A percentile compares a stretch with the other conserved stretches of the same genome.
Evolutionary conservation across 2,113 vertebrate genomes (phyloP).

Genomic region (Cephalopterus ornatus): DNA sequence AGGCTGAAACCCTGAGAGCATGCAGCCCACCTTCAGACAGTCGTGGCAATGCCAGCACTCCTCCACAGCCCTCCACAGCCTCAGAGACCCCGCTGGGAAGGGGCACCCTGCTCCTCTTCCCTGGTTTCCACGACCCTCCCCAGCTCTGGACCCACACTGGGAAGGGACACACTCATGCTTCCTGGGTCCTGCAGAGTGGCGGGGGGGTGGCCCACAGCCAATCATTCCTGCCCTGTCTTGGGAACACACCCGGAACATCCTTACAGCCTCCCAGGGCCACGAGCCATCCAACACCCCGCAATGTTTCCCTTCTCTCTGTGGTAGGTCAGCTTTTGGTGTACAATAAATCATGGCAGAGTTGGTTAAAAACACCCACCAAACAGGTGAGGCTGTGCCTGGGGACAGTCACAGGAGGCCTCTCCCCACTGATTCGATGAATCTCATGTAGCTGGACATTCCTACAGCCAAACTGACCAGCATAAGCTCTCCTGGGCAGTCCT

Average conservation of each 20-base stretch:
- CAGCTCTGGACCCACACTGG: accelerated
- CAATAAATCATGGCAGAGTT: accelerated
- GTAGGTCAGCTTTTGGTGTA: not conserved
- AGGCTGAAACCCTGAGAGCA: not conserved
- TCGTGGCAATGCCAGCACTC: not conserved
- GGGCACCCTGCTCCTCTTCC: accelerated
- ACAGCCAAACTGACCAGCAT: not conserved
- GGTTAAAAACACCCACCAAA: not conserved
- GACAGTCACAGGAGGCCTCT: not conserved
- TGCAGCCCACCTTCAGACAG: not conserved
- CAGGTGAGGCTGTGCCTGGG: too few relatives aligned
- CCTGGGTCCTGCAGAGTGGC: accelerated
- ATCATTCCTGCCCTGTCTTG: accelerated
- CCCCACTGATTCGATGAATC: accelerated
- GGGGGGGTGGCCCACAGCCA: not conserved
- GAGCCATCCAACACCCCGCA: accelerated
- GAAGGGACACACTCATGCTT: accelerated
- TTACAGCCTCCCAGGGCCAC: accelerated
- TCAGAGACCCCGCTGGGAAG: accelerated
- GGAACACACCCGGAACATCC: not conserved
- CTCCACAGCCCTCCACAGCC: not conserved
- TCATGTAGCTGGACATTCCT: accelerated
- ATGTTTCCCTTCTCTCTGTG: accelerated
- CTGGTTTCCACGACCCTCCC: not conserved
- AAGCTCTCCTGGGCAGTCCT: too few relatives aligned